Evolutionary conservation across 2,797 vertebrate species (phyloP), one percentile per base, ranked within the genome.

Genomic region (Xenentodon cancila): DNA sequence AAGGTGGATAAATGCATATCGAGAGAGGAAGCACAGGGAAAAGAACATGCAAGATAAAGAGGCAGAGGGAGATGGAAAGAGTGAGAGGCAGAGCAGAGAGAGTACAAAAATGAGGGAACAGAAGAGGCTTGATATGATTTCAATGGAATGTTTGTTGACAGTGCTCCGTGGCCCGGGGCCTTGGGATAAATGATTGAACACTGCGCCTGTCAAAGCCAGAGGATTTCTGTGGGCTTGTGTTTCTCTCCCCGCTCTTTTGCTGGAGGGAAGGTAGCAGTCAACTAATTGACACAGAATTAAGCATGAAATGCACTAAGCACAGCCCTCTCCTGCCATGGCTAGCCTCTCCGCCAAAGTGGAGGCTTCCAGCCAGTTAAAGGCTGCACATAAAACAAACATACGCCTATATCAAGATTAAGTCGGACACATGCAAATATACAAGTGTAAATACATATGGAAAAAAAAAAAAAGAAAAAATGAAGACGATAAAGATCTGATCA

Each of bases 281-380:
- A 93, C 95, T 97, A 97, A 98, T 97, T 98, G 96, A 98, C 96
- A 96, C 93, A 95, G 96, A 98, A 99, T 97, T 98, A 97, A 97
- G 95, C 95, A 96, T 97, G 95, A 97, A 98, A 98, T 93, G 91
- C 93, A 95, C 93, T 92, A 93, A 94, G 94, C 93, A 87, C 94
- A 93, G 94, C 91, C 92, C 90, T 93, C 93, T 92, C 92, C 93
- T 88, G 82, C 88, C 79, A 82, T 53, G 78, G 78, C 77, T 80
- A 89, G 89, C 88, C 88, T 86, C 82, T 80, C 64, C 75, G 81
- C 76, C 75, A 73, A 78, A 88, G 76, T 63, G 58, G 68, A 71
- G 73, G 80, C 84, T 83, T 69, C 68, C 66, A 84, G 84, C 70
- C 80, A 85, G 75, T 82, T 80, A 82, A 79, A 80, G 64, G 82